Percentiles rank a stretch among this genome's conserved stretches.
phyloP scores from a whole-genome alignment of 2,797 vertebrate species.

The Myotis findleyi region DNA sequence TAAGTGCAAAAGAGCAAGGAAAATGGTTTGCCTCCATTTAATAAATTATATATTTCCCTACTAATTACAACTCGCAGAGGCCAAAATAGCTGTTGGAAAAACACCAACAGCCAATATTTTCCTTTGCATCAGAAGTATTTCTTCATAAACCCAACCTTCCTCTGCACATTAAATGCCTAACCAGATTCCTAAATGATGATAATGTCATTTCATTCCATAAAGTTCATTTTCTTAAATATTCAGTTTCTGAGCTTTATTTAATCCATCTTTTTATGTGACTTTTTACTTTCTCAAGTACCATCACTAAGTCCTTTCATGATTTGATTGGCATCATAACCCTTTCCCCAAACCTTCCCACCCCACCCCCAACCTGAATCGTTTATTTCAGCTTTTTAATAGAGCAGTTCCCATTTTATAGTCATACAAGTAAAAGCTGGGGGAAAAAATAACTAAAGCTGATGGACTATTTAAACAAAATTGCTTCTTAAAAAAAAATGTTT shows the following conservation, averaged over 20 bases:
- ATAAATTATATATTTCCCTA: constrained; percentile 4
- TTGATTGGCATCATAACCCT: neutral
- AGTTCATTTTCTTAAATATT: constrained; percentile 38
- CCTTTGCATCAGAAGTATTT: neutral
- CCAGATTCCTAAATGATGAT: neutral
- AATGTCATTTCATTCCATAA: neutral
- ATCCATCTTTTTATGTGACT: neutral
- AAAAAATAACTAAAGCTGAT: neutral
- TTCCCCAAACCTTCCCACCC: neutral
- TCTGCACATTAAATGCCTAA: constrained; percentile 15
- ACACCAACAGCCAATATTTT: neutral
- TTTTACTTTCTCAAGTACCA: neutral
- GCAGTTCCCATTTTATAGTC: neutral
- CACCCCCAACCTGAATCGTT: neutral
- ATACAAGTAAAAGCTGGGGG: neutral
- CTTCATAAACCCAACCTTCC: neutral
- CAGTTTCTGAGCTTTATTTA: neutral
- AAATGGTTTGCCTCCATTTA: neutral
- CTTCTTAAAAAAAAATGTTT: constrained; percentile 41
- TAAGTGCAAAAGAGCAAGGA: neutral
- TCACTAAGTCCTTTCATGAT: neutral
- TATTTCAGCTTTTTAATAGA: neutral
- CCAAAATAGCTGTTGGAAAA: constrained; percentile 21
- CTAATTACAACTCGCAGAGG: neutral
- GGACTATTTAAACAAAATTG: constrained; percentile 7